Base-by-base conservation (phyloP, 2,797 vertebrate genomes). In the Diplodus sargus region DNA sequence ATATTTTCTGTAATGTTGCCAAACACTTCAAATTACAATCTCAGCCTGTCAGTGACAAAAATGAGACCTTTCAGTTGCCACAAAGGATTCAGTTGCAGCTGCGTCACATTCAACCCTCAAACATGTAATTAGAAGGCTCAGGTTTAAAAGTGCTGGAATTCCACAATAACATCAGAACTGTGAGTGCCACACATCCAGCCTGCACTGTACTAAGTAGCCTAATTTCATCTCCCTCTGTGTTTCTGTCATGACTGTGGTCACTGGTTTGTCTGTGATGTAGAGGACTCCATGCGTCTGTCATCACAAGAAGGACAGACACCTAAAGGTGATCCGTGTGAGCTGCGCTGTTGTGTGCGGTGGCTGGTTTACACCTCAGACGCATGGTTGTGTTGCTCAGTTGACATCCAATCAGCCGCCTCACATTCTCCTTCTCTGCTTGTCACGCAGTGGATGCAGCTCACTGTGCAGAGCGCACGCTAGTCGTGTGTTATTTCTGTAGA, bases 251-350 rank as follows among this genome's bases (percentile, higher is more conserved):
- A 76, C 56, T 23, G 56, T 70, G 82, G 25, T 87, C 64, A 87
- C 57, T 88, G 87, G 82, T 90, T 25, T 84, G 70, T 80, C 58
- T 85, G 89, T 85, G 83, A 81, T 59, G 69, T 91, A 95, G 94
- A 94, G n/a, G 89, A 91, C 78, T 91, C 95, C 78, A 96, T 95
- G 95, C 89, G 90, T 87, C 85, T 95, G 93, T 90, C 93, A 0
- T 76, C 92, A 42, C 81, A 66, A 39, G 89, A 90, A 39, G 84
- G 71, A 71, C 22, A 61, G 65, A 77, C 73, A 13, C 73, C 78
- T 70, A 43, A 18, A 95, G 95, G 94, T 95, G 94, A 95, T 62
- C 39, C 18, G 72, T 78, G 72, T 80, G 70, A 18, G 4, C 28
- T 5, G 11, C 59, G 72, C 1, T 76, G 72, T 1, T 74, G 59